Percentiles rank a stretch among this genome's conserved stretches.
Conservation (phyloP, 92 coral and sea anemone species). For the Porites lobata region DNA sequence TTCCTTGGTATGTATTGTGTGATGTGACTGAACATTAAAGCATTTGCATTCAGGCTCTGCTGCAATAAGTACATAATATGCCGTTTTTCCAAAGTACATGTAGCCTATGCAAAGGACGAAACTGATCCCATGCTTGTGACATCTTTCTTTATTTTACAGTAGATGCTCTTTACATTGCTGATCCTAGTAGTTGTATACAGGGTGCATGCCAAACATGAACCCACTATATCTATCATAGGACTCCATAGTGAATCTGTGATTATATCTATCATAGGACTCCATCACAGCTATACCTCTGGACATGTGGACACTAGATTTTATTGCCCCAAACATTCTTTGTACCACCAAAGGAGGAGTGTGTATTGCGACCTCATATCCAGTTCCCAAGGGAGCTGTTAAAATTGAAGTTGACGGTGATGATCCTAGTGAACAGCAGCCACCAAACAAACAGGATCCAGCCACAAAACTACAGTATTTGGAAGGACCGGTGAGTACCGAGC, state of each 20-base stretch:
- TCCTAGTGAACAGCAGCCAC: constrained; percentile 76
- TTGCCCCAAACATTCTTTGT: constrained; percentile 94
- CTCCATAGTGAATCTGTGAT: constrained; percentile 54
- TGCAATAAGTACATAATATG: no score
- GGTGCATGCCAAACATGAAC: no score
- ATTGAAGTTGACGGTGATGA: constrained; percentile 78
- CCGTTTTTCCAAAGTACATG: no score
- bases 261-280: constrained; percentile 77
- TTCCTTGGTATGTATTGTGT: constrained; percentile 82
- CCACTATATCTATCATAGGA: constrained; percentile 61
- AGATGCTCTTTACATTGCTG: no score
- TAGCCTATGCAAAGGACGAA: no score
- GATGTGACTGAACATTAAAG: no score
- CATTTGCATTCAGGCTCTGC: no score
- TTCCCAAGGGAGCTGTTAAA: constrained; percentile 86
- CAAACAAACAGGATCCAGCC: constrained; percentile 89
- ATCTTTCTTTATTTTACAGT: no score
- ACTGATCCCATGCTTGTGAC: no score
- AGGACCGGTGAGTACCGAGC: constrained; percentile 74
- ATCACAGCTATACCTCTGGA: constrained; percentile 91
- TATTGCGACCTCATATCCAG: constrained; percentile 87
- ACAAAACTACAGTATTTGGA: constrained; percentile 80
- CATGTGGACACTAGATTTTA: constrained; percentile 88
- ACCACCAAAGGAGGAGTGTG: constrained; percentile 87
- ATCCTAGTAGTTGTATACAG: no score